These are phyloP conservation scores for Drosophila pectinifera DNA, from an alignment of 1,140 invertebrate species.

Conservation along the genomic window DNA sequence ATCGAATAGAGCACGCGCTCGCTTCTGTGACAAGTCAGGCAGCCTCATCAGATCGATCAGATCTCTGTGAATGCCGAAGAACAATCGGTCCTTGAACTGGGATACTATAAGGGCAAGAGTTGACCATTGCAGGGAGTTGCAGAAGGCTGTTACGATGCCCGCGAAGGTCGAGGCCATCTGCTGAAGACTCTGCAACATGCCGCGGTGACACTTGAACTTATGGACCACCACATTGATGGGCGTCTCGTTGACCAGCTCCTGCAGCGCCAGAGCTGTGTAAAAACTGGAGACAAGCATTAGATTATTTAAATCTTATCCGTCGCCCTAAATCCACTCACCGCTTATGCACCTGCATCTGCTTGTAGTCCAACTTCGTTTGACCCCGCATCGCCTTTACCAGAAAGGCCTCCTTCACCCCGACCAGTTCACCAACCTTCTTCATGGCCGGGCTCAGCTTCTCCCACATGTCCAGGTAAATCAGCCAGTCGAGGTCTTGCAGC, in stretches of 20 bases:
- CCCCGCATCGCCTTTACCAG: constrained; percentile 92
- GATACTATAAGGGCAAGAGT: constrained; percentile 95
- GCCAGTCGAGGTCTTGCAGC: constrained; percentile 94
- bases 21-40: constrained; percentile 92
- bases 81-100: constrained; percentile 96
- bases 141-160: constrained; percentile 95
- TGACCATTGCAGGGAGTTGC: constrained; percentile 96
- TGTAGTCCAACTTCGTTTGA: constrained; percentile 86
- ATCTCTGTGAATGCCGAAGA: constrained; percentile 97
- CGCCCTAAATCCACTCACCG: constrained; percentile 78
- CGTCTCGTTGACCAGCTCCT: constrained; percentile 97
- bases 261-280: constrained; percentile 95
- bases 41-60: constrained; percentile 96
- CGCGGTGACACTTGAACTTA: constrained; percentile 95
- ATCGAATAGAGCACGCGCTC: constrained; percentile 94
- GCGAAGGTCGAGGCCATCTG: constrained; percentile 98
- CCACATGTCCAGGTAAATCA: constrained; percentile 94
- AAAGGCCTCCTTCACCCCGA: constrained; percentile 96
- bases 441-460: constrained; percentile 91
- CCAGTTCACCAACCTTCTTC: constrained; percentile 94
- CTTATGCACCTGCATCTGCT: constrained; percentile 86
- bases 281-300: constrained; percentile 87
- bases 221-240: constrained; percentile 91
- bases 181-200: constrained; percentile 96
- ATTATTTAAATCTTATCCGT: too few species aligned